These are phyloP conservation scores for Psilopogon haemacephalus DNA, from an alignment of 2,113 vertebrate species.

Conservation along the genomic window DNA sequence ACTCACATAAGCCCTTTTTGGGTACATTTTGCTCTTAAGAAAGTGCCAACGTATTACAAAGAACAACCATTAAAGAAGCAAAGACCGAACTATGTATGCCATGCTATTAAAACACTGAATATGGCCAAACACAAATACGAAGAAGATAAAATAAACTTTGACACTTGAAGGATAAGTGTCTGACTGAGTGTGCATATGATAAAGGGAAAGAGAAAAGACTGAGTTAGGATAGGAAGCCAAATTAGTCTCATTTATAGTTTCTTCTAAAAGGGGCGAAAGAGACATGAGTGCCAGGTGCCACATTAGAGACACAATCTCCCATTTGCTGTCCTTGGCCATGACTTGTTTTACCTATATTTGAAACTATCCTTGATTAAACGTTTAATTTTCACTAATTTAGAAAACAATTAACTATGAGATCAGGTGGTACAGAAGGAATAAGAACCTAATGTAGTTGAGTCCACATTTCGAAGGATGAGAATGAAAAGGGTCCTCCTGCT, in stretches of 20 bases:
- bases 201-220: neutral
- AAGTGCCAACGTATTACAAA: neutral
- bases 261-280: neutral
- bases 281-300: neutral
- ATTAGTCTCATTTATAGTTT: neutral
- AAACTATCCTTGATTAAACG: neutral
- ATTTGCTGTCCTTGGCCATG: neutral
- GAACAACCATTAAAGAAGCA: neutral
- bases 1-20: neutral
- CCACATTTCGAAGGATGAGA: neutral
- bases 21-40: neutral
- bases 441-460: neutral
- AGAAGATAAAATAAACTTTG: neutral
- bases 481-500: neutral
- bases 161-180: neutral
- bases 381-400: neutral
- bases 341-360: neutral
- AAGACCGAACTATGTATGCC: neutral
- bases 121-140: neutral
- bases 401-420: neutral
- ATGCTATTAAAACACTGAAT: neutral
- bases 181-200: neutral
- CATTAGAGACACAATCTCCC: neutral
- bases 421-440: neutral
- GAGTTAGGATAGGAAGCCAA: neutral